Evolutionary conservation across 2,888 invertebrate species (phyloP).

Genomic region (Augochlorella aurata): DNA sequence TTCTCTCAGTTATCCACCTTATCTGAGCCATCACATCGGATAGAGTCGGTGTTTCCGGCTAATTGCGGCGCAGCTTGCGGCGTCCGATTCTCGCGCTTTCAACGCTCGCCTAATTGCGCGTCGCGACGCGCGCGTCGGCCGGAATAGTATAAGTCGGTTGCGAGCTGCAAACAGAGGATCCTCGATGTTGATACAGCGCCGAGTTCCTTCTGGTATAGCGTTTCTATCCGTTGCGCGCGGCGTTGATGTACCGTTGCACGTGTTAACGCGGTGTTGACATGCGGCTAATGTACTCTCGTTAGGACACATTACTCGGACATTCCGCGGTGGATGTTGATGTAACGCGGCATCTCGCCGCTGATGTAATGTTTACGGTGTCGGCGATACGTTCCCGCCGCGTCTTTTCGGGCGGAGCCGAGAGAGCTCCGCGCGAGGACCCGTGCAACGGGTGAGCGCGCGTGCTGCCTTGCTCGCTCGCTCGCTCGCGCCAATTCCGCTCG

Average conservation of each 20-base stretch:
- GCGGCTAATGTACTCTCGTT: constrained; percentile 8
- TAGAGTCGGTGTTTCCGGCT: no score
- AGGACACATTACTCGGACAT: constrained; percentile 10
- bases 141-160: neutral
- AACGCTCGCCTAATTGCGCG: neutral
- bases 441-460: neutral
- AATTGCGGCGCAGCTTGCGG: no score
- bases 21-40: no score
- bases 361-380: constrained; percentile 7
- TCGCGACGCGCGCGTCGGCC: no score
- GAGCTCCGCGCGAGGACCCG: neutral
- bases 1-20: no score
- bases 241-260: constrained; percentile 7
- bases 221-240: neutral
- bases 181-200: constrained; percentile 4
- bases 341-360: neutral
- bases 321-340: neutral
- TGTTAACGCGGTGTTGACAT: constrained; percentile 11
- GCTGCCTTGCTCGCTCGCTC: neutral
- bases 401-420: neutral
- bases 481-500: neutral
- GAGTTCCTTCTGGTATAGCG: neutral
- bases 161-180: neutral
- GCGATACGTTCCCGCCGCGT: neutral
- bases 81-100: neutral